Conservation (phyloP, 1,140 invertebrate genomes). For the Linepithema humile region DNA sequence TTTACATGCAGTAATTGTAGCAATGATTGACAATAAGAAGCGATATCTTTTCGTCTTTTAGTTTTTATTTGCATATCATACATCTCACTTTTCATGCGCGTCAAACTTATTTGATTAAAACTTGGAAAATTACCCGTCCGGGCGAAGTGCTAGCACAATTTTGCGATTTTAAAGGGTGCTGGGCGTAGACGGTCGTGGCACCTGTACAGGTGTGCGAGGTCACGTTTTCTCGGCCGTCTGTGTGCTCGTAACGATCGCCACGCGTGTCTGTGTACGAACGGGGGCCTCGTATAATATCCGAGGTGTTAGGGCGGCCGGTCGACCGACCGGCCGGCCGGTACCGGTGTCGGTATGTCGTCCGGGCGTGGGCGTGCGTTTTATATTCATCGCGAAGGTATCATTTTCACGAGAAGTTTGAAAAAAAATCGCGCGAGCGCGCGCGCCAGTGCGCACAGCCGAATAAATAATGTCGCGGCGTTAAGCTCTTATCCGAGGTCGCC, state of each 20-base stretch:
- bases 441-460: conserved; percentile 54
- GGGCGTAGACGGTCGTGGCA: conserved; percentile 23
- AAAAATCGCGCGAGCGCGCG: conserved; percentile 36
- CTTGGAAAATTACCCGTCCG: conserved; percentile 18
- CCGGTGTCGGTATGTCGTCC: conserved; percentile 68
- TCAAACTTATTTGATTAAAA: not conserved
- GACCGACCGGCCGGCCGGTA: too few species aligned
- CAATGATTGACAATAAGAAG: not conserved
- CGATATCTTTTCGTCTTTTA: too few species aligned
- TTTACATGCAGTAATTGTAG: not conserved
- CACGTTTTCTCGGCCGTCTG: conserved; percentile 22
- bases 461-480: conserved; percentile 73
- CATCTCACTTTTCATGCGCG: not conserved
- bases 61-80: not conserved
- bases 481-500: conserved; percentile 74
- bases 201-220: conserved; percentile 64
- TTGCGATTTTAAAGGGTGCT: conserved; percentile 47
- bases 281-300: conserved; percentile 71
- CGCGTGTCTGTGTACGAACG: conserved; percentile 54
- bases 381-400: conserved; percentile 74
- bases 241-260: conserved; percentile 34
- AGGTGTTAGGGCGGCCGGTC: conserved; percentile 54
- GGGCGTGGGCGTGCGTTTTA: conserved; percentile 72
- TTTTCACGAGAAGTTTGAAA: conserved; percentile 71
- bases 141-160: conserved; percentile 54